Percentiles rank a stretch among this genome's conserved stretches.
These are phyloP conservation scores for Archilochus colubris DNA, from an alignment of 2,113 vertebrate species.

Conservation along the genomic window DNA sequence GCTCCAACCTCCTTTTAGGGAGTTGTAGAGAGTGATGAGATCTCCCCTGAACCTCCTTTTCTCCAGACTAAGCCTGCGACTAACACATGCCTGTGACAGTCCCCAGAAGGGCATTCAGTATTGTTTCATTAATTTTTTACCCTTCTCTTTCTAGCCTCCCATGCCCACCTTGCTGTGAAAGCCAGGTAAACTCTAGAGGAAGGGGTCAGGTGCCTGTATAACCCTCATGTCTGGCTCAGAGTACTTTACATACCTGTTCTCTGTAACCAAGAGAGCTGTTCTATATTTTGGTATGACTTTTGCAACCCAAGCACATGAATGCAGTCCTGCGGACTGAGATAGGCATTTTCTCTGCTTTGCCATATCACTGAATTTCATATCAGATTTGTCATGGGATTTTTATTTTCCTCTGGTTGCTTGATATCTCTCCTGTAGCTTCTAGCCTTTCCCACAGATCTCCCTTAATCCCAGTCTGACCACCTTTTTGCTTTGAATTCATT, in stretches of 20 bases:
- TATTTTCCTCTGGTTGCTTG: neutral
- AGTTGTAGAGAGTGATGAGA: too few species aligned
- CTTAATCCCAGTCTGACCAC: conserved; percentile 11
- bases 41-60: too few species aligned
- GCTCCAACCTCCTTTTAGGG: too few species aligned
- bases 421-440: neutral
- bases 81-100: neutral
- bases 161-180: neutral
- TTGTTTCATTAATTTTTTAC: neutral
- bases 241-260: neutral
- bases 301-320: neutral
- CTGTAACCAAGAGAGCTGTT: neutral
- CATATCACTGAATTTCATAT: neutral
- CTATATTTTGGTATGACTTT: neutral
- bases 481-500: conserved; percentile 31
- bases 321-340: neutral
- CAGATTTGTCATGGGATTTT: conserved; percentile 11
- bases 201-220: fast-evolving
- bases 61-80: too few species aligned
- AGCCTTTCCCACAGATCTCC: neutral
- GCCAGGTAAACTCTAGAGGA: neutral
- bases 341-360: neutral
- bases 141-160: neutral
- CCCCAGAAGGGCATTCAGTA: neutral
- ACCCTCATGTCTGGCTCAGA: neutral